Percentiles rank a stretch among this genome's conserved stretches.
These are phyloP conservation scores for Alca torda DNA, from an alignment of 2,797 vertebrate species.

Conservation along the genomic window DNA sequence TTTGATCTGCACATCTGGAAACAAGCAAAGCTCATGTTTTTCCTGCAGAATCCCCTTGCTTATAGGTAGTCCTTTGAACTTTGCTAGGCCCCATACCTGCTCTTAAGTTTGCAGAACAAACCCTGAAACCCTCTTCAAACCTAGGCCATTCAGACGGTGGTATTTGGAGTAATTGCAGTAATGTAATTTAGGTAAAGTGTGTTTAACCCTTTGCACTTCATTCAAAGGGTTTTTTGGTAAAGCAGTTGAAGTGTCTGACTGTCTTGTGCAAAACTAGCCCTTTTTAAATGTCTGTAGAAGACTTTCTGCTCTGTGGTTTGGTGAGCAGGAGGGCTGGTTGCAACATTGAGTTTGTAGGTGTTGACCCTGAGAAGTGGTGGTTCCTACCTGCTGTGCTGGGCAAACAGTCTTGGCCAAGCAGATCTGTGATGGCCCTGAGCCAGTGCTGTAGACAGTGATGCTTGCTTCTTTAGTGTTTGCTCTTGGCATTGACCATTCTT, in stretches of 20 bases:
- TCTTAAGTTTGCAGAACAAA: neutral
- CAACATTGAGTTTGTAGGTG: neutral
- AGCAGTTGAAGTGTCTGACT: neutral
- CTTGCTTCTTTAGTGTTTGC: neutral
- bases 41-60: neutral
- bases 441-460: neutral
- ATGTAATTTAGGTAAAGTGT: neutral
- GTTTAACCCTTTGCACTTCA: neutral
- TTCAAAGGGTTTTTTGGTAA: neutral
- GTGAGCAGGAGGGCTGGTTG: neutral
- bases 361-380: neutral
- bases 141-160: neutral
- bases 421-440: neutral
- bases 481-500: neutral
- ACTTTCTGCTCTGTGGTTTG: neutral
- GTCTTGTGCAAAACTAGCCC: neutral
- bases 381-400: neutral
- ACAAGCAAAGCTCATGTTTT: neutral
- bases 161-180: neutral
- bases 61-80: neutral
- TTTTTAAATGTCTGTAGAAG: neutral
- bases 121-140: neutral
- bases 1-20: constrained; percentile 51
- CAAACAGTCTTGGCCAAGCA: neutral
- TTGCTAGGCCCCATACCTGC: neutral